Evolutionary conservation across 2,113 vertebrate genomes (phyloP).

Genomic region (Neomonachus schauinslandi): DNA sequence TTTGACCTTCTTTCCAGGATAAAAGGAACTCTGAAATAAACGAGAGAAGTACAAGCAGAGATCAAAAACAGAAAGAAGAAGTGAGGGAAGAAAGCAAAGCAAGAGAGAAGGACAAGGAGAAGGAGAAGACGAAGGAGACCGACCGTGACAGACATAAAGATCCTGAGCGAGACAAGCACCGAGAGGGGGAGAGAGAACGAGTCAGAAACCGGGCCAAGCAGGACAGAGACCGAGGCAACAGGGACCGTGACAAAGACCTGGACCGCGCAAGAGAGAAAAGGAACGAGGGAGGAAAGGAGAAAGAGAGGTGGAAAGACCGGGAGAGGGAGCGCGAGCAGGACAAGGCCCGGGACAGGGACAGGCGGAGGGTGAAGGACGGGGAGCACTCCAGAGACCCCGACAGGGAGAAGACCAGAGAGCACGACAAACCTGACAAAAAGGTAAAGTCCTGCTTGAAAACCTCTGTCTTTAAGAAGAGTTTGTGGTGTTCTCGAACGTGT

Average conservation of each 20-base stretch:
- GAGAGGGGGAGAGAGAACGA: slow-evolving; percentile 80
- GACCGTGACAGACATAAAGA: slow-evolving; percentile 76
- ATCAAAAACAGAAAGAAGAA: slow-evolving; percentile 87
- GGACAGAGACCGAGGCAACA: slow-evolving; percentile 79
- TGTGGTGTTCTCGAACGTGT: fast-evolving
- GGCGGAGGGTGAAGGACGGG: slow-evolving; percentile 64
- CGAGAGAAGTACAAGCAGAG: slow-evolving; percentile 88
- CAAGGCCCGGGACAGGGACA: slow-evolving; percentile 57
- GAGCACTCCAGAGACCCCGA: slow-evolving; percentile 79
- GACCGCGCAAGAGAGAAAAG: slow-evolving; percentile 80
- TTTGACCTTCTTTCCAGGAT: slow-evolving; percentile 80
- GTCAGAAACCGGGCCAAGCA: slow-evolving; percentile 65
- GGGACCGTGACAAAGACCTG: slow-evolving; percentile 80
- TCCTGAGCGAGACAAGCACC: slow-evolving; percentile 51
- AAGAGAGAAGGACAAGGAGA: slow-evolving; percentile 84
- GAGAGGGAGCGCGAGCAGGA: not conserved
- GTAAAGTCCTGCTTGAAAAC: slow-evolving; percentile 41
- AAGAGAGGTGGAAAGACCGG: slow-evolving; percentile 19
- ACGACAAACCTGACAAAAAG: slow-evolving; percentile 84
- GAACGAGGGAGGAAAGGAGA: slow-evolving; percentile 81
- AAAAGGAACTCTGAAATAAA: slow-evolving; percentile 86
- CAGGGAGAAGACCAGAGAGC: slow-evolving; percentile 65
- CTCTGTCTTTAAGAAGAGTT: fast-evolving
- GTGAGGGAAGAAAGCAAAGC: slow-evolving; percentile 85
- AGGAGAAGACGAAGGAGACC: slow-evolving; percentile 62